Base-by-base conservation (phyloP, 2,113 vertebrate species). In the Dendropsophus ebraccatus region DNA sequence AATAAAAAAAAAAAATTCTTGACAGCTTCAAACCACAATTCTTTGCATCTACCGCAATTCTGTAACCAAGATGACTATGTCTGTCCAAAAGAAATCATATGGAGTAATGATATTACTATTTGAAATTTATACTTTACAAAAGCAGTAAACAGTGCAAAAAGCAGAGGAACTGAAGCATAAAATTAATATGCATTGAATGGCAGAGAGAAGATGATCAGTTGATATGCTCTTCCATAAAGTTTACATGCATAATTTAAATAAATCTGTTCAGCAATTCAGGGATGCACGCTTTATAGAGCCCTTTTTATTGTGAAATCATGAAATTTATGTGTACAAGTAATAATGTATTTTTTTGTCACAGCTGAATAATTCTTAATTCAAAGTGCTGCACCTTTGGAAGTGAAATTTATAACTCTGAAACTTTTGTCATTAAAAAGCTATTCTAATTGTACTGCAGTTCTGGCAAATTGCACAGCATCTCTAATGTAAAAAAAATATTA, bases 151-250 rank as follows among this genome's bases (percentile, higher is more conserved):
- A 88, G 86, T 89, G 90, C 90, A 79, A 88, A 28, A 84, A 90
- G 83, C 90, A 83, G 88, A 90, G 88, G 89, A 89, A 92, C 50
- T 89, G 87, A 83, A 91, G 87, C 90, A 88, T 90, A 88, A 92
- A 92, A 90, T 90, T 89, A 92, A 91, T 90, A 89, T 88, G 87
- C 86, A 90, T 88, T 89, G 88, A 90, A 88, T 88, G 83, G 89
- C 88, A 90, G 87, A 87, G 78, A 81, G 60, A 82, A 89, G 87
- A 89, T 90, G 88, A 92, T 90, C 86, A 84, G 84, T 88, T 89
- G 88, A 90, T 90, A 89, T 74, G 69, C 11, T 91, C 67, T 90
- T 90, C 88, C 86, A 90, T 89, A 91, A 91, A 88, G 37, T 89
- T 87, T 89, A 70, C 85, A 90, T 90, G 78, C 78, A 87, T 90